phyloP scores from a whole-genome alignment of 2,113 vertebrate species.

The Carassius carassius region DNA sequence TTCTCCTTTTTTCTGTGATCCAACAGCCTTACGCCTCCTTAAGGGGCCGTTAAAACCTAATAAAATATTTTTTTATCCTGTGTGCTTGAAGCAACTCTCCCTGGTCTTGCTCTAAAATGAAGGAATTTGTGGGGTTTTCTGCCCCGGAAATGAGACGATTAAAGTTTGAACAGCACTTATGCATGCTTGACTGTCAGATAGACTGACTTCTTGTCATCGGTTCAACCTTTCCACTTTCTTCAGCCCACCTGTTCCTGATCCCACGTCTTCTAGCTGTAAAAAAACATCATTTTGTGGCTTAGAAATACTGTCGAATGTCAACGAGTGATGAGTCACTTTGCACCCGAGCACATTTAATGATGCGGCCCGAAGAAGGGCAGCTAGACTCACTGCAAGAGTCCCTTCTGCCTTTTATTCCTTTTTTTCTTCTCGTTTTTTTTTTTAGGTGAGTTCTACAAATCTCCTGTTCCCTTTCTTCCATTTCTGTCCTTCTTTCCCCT shows the following conservation, averaged over 20 bases:
- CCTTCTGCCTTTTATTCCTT: neutral
- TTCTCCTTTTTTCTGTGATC: conserved; percentile 67
- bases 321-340: conserved; percentile 62
- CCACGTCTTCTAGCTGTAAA: conserved; percentile 55
- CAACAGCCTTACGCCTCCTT: conserved; percentile 61
- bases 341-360: conserved; percentile 54
- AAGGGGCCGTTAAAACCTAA: conserved; percentile 64
- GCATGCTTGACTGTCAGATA: conserved; percentile 19
- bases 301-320: conserved; percentile 55
- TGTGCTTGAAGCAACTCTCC: conserved; percentile 16
- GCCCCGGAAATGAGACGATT: conserved; percentile 27
- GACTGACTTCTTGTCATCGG: neutral
- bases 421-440: neutral
- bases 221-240: neutral
- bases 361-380: conserved; percentile 30
- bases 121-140: neutral
- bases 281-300: conserved; percentile 43
- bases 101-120: conserved; percentile 2
- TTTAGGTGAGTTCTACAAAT: neutral
- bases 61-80: conserved; percentile 51
- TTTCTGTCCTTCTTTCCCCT: neutral
- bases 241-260: conserved; percentile 21
- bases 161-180: conserved; percentile 33
- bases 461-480: neutral
- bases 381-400: neutral